Evolutionary conservation across 2,113 vertebrate species (phyloP), one percentile per base, ranked within the genome.

Genomic region (Agapornis roseicollis): DNA sequence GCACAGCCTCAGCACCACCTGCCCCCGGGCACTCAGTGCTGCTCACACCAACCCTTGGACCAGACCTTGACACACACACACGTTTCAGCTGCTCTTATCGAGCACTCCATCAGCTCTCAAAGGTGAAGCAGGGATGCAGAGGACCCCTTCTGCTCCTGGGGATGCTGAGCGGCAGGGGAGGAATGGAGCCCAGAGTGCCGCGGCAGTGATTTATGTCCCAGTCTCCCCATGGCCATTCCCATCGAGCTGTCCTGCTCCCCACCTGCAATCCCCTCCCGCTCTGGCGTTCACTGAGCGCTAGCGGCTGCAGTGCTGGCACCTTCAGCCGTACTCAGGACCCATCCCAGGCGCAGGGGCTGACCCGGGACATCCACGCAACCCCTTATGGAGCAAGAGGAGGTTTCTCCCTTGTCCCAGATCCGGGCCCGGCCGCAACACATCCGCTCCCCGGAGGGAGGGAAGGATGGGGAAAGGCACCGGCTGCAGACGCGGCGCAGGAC

Each of bases 381-480:
- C 70, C 16, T 28, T 28, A 1, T 89, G 84, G 74, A 91, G 94
- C 89, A 96, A 91, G 87, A 80, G 82, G 61, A 64, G 78, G 91
- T 94, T 93, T 94, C 93, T 87, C 85, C 87, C 87, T 89, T 69
- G 87, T 81, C 80, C 90, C 89, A 89, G 60, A 90, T 90, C 78
- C 33, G 93, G 84, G 80, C 72, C 72, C 89, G 39, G 83, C 86
- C 13, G 6, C 83, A 50, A n/a, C 80, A 28, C 90, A 88, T 80
- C 88, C 35, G 3, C 53, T 72, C 52, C 50, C 7, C n/a, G n/a
- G n/a, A n/a, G 16, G 46, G 19, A 22, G n/a, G 39, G 35, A 35
- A 52, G 33, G n/a, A 50, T n/a, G 20, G 77, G 63, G 73, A n/a
- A n/a, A n/a, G n/a, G n/a, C n/a, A n/a, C n/a, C n/a, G n/a, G n/a